Evolutionary conservation across 2,113 vertebrate species (phyloP), one percentile per base, ranked within the genome.

Genomic region (Lepus americanus): DNA sequence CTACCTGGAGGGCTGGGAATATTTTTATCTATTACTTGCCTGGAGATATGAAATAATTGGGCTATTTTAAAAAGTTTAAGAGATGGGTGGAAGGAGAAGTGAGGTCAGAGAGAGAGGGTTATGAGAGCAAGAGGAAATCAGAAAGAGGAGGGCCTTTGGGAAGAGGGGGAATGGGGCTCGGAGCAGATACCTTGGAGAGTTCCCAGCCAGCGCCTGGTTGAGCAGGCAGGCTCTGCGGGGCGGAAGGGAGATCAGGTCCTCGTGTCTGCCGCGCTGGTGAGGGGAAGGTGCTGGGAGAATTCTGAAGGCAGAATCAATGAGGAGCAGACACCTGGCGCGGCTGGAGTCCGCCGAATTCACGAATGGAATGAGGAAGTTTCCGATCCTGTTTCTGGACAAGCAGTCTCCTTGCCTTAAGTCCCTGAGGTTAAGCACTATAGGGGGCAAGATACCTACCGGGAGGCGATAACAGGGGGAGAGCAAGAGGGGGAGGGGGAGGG

Each of bases 101-200:
- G 61, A 55, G 66, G 27, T 67, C 49, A 36, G 11, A 76, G 80
- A 80, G 87, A 69, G n/a, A 25, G 55, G 17, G 55, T 59, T 59
- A 19, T 17, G 55, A 59, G 55, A 59, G 55, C 55, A 59, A 59
- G 55, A 59, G 55, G 55, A 59, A 59, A 5, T 59, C 19, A 59
- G 55, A 16, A 59, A 19, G 17, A 16, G 4, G 20, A 3, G 51
- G 87, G 72, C 7, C 0, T 51, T 10, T 74, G 83, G 44, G 39
- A 16, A 39, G 69, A 44, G 22, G 25, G 14, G 25, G 70, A 64
- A 20, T 2, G 27, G 33, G 81, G 67, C 7, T n/a, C 23, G 29
- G 63, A 13, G 10, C 9, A 20, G 90, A 33, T 95, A 97, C 95
- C 96, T 97, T 97, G 97, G 96, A 96, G 96, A 97, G 94, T 77